Base-by-base conservation (phyloP, 2,113 vertebrate genomes). In the Merops nubicus region DNA sequence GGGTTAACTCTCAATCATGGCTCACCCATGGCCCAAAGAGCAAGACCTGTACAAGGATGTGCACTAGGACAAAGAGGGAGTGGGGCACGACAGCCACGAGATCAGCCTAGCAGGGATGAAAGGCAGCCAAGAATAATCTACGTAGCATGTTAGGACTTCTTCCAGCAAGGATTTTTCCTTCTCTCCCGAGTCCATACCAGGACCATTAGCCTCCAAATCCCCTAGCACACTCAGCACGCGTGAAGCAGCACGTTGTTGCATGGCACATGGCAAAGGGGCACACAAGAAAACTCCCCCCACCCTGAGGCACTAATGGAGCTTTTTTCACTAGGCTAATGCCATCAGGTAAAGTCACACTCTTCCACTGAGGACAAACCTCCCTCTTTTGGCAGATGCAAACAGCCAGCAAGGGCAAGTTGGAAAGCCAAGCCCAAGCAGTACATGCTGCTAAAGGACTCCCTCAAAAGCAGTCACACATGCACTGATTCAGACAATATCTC, bases 81-180 rank as follows among this genome's bases (percentile, higher is more conserved):
- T 3, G 12, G 8, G 54, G 31, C 75, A 62, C 0, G 0, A 75
- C 69, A 53, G 60, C 42, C 54, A 53, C 0, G 1, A 67, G 33
- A 43, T 64, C 83, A 56, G 43, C 70, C 83, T 51, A 77, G 76
- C 17, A 23, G 54, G 43, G 38, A 48, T 48, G 60, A 79, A 90
- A 83, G 14, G 14, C 62, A 83, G 26, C 31, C 26, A 63, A 68
- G 40, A 86, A 74, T 18, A 60, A 88, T 16, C 53, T 53, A 20
- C 53, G 48, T 12, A 26, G 45, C 36, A 29, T 7, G 6, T 73
- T 8, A 64, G n/a, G 40, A 65, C 15, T 20, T 22, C 15, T 20
- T 22, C 18, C 25, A 57, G 36, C 38, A 59, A 65, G 42, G 67
- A 34, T 50, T 80, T 57, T 48, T 86, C 57, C 42, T 56, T 83